Evolutionary conservation across 2,797 vertebrate genomes (phyloP), one percentile per base, ranked within the genome.

Genomic region (Lindbergichthys nudifrons): DNA sequence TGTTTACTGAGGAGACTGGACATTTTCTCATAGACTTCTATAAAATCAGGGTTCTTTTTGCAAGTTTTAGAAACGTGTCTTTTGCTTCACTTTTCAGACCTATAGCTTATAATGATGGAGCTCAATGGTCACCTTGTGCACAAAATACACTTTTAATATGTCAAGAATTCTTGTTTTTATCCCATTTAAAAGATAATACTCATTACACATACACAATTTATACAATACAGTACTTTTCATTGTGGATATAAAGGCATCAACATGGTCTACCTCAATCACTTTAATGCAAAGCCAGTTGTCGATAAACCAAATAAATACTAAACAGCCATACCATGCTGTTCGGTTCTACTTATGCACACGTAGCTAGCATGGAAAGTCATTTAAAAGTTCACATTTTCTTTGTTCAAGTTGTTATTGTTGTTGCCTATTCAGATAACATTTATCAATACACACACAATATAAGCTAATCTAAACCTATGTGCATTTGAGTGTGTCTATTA

Each of bases 131-230:
- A 46, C 48, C 52, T 58, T 58, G 47, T 21, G 16, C 23, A 47
- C 41, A 64, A 39, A 26, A 26, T 26, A 26, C 26, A 26, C 26
- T 5, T 26, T 26, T 26, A 26, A 23, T 23, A 23, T 75, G 77
- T 73, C 43, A 75, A 36, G n/a, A 53, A 10, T 47, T 59, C 18
- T 16, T 0, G 48, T 53, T 23, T 48, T 41, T 46, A 50, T 43
- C 23, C 14, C 3, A 4, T 56, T 12, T 3, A 48, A 7, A 30
- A 67, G 26, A 41, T 7, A 15, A 23, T 39, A 32, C 11, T 50
- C 21, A 36, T 26, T 21, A 15, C 14, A 48, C 6, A 10, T 39
- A 54, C 7, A 32, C 2, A 23, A 6, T 61, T 36, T 61, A 13
- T 1, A 4, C 4, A 21, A 13, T 48, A 41, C 13, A 18, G 16